Conservation (phyloP, 2,888 invertebrate genomes). For the Notodonta ziczac region DNA sequence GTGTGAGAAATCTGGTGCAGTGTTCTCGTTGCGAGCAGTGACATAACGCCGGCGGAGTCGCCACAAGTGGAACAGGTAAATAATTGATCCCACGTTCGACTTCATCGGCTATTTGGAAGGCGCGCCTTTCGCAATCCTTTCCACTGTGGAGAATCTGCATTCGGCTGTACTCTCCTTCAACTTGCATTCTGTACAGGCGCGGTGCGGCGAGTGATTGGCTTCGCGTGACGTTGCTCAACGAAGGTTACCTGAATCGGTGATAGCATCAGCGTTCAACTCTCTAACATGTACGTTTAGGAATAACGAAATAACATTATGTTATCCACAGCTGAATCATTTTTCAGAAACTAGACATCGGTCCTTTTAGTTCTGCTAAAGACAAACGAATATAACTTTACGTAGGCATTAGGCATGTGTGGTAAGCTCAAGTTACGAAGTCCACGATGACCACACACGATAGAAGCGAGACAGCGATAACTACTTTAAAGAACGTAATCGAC, state of each 20-base stretch:
- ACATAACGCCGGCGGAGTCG: conserved; percentile 58
- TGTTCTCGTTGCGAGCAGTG: conserved; percentile 50
- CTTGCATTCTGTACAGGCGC: conserved; percentile 41
- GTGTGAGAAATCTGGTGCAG: conserved; percentile 59
- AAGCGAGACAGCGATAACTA: conserved; percentile 28
- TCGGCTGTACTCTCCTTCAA: conserved; percentile 35
- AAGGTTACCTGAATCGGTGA: conserved; percentile 41
- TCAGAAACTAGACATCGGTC: too few relatives aligned
- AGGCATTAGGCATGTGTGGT: conserved; percentile 14
- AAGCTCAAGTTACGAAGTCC: conserved; percentile 25
- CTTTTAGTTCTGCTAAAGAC: too few relatives aligned
- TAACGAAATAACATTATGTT: neutral
- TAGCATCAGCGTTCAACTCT: conserved; percentile 35
- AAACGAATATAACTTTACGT: neutral
- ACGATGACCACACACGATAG: conserved; percentile 40
- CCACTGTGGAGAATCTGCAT: conserved; percentile 45
- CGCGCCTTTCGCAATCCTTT: conserved; percentile 48
- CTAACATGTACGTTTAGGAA: conserved; percentile 11
- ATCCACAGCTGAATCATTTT: neutral
- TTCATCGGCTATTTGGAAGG: conserved; percentile 60
- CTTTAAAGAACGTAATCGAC: conserved; percentile 44
- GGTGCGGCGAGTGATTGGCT: conserved; percentile 36
- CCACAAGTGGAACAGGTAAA: conserved; percentile 61
- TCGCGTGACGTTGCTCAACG: conserved; percentile 41
- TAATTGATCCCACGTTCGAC: conserved; percentile 80